Evolutionary conservation across 2,797 vertebrate species (phyloP), one percentile per base, ranked within the genome.

Genomic region (Chelidonichthys spinosus): DNA sequence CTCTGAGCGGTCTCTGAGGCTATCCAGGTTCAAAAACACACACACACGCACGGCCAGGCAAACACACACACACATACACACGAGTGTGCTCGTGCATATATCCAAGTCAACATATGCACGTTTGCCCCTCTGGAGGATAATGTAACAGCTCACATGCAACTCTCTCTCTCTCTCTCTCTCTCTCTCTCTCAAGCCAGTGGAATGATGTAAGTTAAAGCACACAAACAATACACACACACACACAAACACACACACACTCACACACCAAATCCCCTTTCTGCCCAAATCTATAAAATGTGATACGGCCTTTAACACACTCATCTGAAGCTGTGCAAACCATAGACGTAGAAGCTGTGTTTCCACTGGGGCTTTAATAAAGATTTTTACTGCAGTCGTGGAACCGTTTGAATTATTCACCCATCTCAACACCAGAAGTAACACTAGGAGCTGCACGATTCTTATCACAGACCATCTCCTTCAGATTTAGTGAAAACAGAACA

Each of bases 231-330:
- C 59, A 58, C 35, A 25, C 25, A 25, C 25, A 25, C 25, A 25
- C 25, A 25, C 25, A 25, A 1, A 25, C 25, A 25, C 25, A 74
- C 74, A 89, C 80, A 80, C 62, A 78, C 11, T 60, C 59, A 58
- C 35, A 63, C 25, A 71, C 63, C 35, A 66, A 15, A 75, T 80
- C 56, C 77, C 53, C 62, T 78, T 76, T 63, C 71, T 66, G 64
- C 37, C 81, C 61, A 47, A 76, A 72, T 54, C 72, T 75, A 78
- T 90, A 85, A 90, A 90, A 90, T 44, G 13, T 72, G 76, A 89
- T 83, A 78, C 63, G 77, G 62, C 39, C 74, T 88, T 83, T 78
- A 85, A 83, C 77, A 84, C 78, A 71, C 63, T 82, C 32, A 72
- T 14, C 76, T 79, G 62, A 81, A 68, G 54, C 15, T 1, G 11